Conservation (phyloP, 2,797 vertebrate species). For the Echeneis naucrates region DNA sequence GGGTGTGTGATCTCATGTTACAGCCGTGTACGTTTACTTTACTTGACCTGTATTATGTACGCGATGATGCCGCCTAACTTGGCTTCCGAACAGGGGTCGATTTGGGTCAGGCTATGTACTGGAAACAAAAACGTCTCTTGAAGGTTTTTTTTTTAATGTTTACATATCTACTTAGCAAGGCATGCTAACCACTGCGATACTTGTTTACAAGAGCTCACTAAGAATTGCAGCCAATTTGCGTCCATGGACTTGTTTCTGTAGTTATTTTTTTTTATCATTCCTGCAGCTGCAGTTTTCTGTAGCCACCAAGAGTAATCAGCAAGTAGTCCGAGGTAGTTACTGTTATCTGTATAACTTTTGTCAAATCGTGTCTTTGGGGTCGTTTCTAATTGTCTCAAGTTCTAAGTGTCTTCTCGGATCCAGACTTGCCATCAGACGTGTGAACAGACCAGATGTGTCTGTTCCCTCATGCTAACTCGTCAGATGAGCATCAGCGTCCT, state of each 20-base stretch:
- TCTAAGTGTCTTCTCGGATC: not conserved
- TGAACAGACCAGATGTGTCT: not conserved
- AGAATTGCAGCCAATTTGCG: not conserved
- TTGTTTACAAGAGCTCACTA: accelerated
- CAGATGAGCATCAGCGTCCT: not conserved
- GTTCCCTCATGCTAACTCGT: not conserved
- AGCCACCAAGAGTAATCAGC: slow-evolving; percentile 21
- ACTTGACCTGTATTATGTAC: not conserved
- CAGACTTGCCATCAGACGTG: not conserved
- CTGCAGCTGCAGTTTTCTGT: not conserved
- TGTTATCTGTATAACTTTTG: not conserved
- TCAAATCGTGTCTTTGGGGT: not conserved
- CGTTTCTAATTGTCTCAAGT: not conserved
- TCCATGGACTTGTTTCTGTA: not conserved
- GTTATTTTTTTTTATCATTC: not conserved
- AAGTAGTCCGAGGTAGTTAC: slow-evolving; percentile 35
- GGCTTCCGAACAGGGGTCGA: slow-evolving; percentile 7
- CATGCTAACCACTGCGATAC: not conserved
- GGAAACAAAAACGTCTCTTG: slow-evolving; percentile 28
- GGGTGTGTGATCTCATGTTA: not conserved
- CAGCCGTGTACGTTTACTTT: not conserved
- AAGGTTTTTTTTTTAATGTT: slow-evolving; percentile 15
- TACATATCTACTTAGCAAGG: not conserved
- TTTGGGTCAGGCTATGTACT: slow-evolving; percentile 64
- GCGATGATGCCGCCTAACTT: slow-evolving; percentile 25